phyloP scores from a whole-genome alignment of 53 echinoderm and acorn worm species.

The Apostichopus leukothele region DNA sequence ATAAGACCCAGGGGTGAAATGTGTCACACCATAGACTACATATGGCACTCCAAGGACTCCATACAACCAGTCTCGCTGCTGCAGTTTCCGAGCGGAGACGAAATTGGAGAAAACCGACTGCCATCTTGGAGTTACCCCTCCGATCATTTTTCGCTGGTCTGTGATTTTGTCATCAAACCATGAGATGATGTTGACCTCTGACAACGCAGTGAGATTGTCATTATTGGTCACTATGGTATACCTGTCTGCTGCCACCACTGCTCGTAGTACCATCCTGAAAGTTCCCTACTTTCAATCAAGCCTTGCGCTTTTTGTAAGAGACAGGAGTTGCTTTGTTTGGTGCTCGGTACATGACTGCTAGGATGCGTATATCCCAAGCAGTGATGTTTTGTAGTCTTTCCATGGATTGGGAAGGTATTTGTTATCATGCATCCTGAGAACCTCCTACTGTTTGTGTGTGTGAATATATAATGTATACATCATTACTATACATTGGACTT shows the following conservation, averaged over 20 bases:
- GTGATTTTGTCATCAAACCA: slow-evolving; percentile 79
- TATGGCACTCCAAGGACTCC: slow-evolving; percentile 75
- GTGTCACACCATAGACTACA: slow-evolving; percentile 96
- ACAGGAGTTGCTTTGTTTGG: too few relatives aligned
- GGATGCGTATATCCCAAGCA: background rate
- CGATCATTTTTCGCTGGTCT: slow-evolving; percentile 92
- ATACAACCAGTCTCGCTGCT: slow-evolving; percentile 60
- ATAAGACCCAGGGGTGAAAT: slow-evolving; percentile 80
- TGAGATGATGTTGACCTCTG: slow-evolving; percentile 1
- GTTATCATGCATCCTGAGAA: too few relatives aligned
- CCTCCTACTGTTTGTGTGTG: too few relatives aligned
- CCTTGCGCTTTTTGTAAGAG: too few relatives aligned
- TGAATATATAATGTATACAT: too few relatives aligned
- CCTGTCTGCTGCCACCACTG: too few relatives aligned
- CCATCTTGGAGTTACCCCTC: slow-evolving; percentile 86
- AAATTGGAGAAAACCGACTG: slow-evolving; percentile 73
- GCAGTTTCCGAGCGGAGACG: slow-evolving; percentile 69
- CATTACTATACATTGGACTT: too few relatives aligned
- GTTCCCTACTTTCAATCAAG: too few relatives aligned
- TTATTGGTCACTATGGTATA: background rate
- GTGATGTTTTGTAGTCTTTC: too few relatives aligned
- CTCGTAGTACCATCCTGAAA: too few relatives aligned
- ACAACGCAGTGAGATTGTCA: too few relatives aligned
- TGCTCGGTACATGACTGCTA: background rate
- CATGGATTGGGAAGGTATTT: too few relatives aligned